Evolutionary conservation across 2,113 vertebrate genomes (phyloP), one percentile per base, ranked within the genome.

Genomic region (Pristiophorus japonicus): DNA sequence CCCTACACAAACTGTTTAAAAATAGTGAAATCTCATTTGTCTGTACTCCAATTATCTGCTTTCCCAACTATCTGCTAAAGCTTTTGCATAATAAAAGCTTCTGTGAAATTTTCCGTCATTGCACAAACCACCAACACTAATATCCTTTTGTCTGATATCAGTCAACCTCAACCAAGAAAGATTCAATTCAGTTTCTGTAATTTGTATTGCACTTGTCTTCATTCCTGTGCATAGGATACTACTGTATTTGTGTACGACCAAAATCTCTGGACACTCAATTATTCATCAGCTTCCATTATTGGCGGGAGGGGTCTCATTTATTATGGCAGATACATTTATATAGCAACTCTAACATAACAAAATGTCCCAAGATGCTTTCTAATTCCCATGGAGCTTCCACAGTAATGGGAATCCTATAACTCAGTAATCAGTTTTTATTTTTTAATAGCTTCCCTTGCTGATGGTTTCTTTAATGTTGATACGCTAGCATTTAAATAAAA

Each of bases 371-470:
- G 34, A 63, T 92, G 18, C 59, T 38, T 1, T n/a, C 20, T 34
- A 92, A 92, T n/a, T 62, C 85, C 84, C 47, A 51, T 34, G 87
- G 51, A 90, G 38, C 38, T 81, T 81, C 38, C 14, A 81, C 78
- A 45, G 51, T 59, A 90, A 59, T 59, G 87, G 47, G 11, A 87
- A 88, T 91, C 87, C 87, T 91, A 91, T 91, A 91, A 91, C 87
- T 91, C 62, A 62, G 55, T 59, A 59, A 59, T 92, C 30, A 63
- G 34, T 92, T 63, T 91, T 90, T 30, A 88, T 88, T 88, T 59
- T 92, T 92, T 92, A 92, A 92, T 92, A n/a, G n/a, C 55, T 63
- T 92, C 59, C n/a, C 88, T 92, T 63, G 88, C 88, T 92, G 34
- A 92, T 65, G 78, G 38, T 81, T 81, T 81, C 62, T 92, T 65